Percentiles rank a stretch among this genome's conserved stretches.
Conservation (phyloP, 2,888 invertebrate genomes). For the Rhamnusium bicolor region DNA sequence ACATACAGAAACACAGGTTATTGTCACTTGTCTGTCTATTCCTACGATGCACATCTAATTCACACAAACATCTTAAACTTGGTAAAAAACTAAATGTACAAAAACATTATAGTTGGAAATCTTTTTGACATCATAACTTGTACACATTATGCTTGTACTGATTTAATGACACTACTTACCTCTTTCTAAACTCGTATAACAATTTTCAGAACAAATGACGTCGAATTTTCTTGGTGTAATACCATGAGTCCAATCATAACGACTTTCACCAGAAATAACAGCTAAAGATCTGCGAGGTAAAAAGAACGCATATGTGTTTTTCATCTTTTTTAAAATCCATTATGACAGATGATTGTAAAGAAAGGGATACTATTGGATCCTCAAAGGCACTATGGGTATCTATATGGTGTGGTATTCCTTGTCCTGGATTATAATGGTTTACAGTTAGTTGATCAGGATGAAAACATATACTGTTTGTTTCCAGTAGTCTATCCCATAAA, state of each 20-base stretch:
- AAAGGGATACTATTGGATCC: conserved; percentile 89
- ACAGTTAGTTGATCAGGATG: conserved; percentile 88
- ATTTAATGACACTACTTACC: no score
- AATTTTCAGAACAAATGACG: conserved; percentile 75
- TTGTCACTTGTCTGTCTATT: no score
- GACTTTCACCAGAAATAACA: conserved; percentile 82
- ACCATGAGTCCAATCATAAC: conserved; percentile 89
- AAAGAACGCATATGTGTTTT: conserved; percentile 75
- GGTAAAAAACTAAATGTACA: no score
- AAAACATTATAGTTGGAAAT: no score
- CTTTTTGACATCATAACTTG: no score
- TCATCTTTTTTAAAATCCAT: conserved; percentile 90
- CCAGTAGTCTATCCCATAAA: conserved; percentile 76
- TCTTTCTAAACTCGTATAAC: conserved; percentile 73
- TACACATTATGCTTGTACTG: no score
- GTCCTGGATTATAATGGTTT: conserved; percentile 88
- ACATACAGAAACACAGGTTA: no score
- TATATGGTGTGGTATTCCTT: conserved; percentile 95
- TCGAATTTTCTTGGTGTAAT: conserved; percentile 90
- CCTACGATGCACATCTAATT: no score
- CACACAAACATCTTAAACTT: no score
- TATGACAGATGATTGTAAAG: conserved; percentile 85
- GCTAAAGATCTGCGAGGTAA: conserved; percentile 83
- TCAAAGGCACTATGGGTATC: conserved; percentile 97
- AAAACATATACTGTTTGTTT: conserved; percentile 68